Evolutionary conservation across 2,113 vertebrate species (phyloP).

Genomic region (Ailuropoda melanoleuca): DNA sequence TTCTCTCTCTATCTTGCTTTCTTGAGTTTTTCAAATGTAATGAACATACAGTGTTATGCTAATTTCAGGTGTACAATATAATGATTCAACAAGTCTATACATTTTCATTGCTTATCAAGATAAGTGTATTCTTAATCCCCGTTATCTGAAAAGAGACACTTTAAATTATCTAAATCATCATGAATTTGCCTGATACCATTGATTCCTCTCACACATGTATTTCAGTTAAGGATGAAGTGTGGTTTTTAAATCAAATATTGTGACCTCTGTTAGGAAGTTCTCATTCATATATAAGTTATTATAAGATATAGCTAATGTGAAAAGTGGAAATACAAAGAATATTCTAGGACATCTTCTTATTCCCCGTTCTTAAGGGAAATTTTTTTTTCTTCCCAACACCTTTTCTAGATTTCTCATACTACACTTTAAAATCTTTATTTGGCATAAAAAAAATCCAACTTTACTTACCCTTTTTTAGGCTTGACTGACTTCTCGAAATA

Average conservation of each 20-base stretch:
- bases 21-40: neutral
- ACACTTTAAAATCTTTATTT: neutral
- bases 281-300: neutral
- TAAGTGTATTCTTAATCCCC: neutral
- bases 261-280: neutral
- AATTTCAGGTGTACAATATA: neutral
- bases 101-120: neutral
- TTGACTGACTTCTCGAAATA: neutral
- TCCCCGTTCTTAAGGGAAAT: neutral
- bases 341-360: neutral
- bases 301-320: neutral
- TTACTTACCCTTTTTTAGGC: neutral
- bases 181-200: neutral
- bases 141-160: neutral
- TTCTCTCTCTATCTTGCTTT: neutral
- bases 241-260: neutral
- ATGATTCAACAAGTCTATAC: neutral
- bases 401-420: neutral
- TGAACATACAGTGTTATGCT: neutral
- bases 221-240: neutral
- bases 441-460: neutral
- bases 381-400: neutral
- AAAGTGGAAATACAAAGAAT: neutral
- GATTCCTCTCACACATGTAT: neutral
- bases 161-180: neutral